Percentiles rank a stretch among this genome's conserved stretches.
Evolutionary conservation across 1,140 invertebrate genomes (phyloP).

Genomic region (Streblospio benedicti): DNA sequence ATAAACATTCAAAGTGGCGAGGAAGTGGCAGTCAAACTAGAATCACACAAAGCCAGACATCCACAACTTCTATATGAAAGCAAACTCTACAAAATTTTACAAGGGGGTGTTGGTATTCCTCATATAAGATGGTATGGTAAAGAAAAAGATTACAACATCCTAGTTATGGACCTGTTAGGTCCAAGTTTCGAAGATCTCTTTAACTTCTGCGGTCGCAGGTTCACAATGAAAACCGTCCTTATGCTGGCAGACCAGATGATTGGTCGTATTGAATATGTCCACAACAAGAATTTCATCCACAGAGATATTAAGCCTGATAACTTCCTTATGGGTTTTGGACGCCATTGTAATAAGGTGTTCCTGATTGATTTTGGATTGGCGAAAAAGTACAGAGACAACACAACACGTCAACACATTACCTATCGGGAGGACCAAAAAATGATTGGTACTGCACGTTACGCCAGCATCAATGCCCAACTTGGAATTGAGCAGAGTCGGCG

Average conservation of each 20-base stretch:
- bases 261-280: constrained; percentile 56
- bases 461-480: constrained; percentile 91
- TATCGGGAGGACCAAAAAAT: constrained; percentile 96
- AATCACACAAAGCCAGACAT: background rate
- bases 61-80: background rate
- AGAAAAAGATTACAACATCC: constrained; percentile 86
- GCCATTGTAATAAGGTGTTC: constrained; percentile 89
- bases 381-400: constrained; percentile 86
- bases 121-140: constrained; percentile 67
- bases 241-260: constrained; percentile 84
- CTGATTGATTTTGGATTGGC: constrained; percentile 95
- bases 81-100: constrained; percentile 3
- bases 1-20: constrained; percentile 74
- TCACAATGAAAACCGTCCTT: constrained; percentile 93
- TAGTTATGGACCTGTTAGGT: constrained; percentile 92
- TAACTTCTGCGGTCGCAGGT: constrained; percentile 89
- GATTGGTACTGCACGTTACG: constrained; percentile 89
- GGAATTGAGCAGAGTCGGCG: constrained; percentile 65
- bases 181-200: constrained; percentile 93
- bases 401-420: constrained; percentile 75
- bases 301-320: constrained; percentile 49
- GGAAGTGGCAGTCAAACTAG: constrained; percentile 3
- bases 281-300: constrained; percentile 60
- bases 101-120: background rate
- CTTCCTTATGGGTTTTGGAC: constrained; percentile 73